phyloP scores from a whole-genome alignment of 1,140 invertebrate species.

The Sminthurinus signatus region DNA sequence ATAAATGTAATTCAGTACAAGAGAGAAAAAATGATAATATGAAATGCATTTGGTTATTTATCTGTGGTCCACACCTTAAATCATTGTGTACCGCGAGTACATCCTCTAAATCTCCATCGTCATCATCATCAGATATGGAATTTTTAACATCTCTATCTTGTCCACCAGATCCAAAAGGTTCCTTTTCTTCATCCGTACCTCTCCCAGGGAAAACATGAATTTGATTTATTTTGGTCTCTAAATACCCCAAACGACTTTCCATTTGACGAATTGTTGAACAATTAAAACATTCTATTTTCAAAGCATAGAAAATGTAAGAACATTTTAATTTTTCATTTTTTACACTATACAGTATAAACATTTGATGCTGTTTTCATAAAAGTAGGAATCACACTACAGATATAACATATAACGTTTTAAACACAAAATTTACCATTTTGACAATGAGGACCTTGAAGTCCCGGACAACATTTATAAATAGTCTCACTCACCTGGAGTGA shows the following conservation, averaged over 20 bases:
- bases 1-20: no score
- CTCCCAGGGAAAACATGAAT: background rate
- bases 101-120: background rate
- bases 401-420: no score
- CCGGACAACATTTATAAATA: slow-evolving; percentile 33
- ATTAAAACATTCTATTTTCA: slow-evolving; percentile 35
- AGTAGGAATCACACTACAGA: no score
- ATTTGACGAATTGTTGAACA: slow-evolving; percentile 15
- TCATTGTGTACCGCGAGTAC: background rate
- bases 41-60: background rate
- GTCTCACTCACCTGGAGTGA: slow-evolving; percentile 27
- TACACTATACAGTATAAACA: no score
- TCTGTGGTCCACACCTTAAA: background rate
- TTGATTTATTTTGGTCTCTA: slow-evolving; percentile 7
- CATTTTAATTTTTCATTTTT: no score
- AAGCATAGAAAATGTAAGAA: no score
- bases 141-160: background rate
- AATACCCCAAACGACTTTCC: slow-evolving; percentile 6
- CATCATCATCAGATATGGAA: background rate
- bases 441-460: slow-evolving; percentile 18
- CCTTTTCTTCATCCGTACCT: background rate
- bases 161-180: background rate
- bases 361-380: no score
- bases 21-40: no score
- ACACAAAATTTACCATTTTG: slow-evolving; percentile 22